Evolutionary conservation across 2,888 invertebrate genomes (phyloP), one percentile per base, ranked within the genome.

Genomic region (Operophtera brumata): DNA sequence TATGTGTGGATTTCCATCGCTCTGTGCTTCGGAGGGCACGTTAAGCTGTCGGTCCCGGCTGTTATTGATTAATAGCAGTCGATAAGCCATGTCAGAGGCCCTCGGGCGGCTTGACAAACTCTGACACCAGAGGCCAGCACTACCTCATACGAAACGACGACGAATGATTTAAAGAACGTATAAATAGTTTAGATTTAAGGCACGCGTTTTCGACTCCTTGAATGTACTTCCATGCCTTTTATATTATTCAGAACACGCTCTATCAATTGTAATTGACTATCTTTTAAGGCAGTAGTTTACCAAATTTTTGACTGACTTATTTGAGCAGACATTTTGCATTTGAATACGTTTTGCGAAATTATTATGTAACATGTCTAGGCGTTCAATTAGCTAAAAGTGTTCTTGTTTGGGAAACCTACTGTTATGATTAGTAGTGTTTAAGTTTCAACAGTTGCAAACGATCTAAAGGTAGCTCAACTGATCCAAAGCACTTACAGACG

Each of bases 271-370:
- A 53, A 55, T 53, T 56, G 44, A 7, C 49, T 26, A 26, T 25
- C 45, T 40, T 53, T 46, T 34, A 30, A 11, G 11, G n/a, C 34
- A 10, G 26, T 2, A 20, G 42, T 42, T 34, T 8, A 11, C 52
- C 47, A 52, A 55, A 57, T 46, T 37, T 46, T 20, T 10, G 20
- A 44, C 49, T 59, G 62, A 62, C 50, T 59, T 54, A 59, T 50
- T 44, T 47, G 28, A 41, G 47, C 45, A 56, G 53, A 47, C 54
- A 34, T 57, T 54, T 50, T 43, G 45, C 50, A 57, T 54, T 47
- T 54, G 44, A 57, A 50, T 59, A 44, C 30, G 26, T n/a, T 54
- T 54, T 51, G 28, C 1, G 14, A 25, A 35, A 32, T 13, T 28
- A 25, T 34, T 39, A 45, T 44, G 51, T 34, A 37, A 40, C 39